Evolutionary conservation across 2,888 invertebrate species (phyloP), one percentile per base, ranked within the genome.

Genomic region (Zygogramma bicolorata): DNA sequence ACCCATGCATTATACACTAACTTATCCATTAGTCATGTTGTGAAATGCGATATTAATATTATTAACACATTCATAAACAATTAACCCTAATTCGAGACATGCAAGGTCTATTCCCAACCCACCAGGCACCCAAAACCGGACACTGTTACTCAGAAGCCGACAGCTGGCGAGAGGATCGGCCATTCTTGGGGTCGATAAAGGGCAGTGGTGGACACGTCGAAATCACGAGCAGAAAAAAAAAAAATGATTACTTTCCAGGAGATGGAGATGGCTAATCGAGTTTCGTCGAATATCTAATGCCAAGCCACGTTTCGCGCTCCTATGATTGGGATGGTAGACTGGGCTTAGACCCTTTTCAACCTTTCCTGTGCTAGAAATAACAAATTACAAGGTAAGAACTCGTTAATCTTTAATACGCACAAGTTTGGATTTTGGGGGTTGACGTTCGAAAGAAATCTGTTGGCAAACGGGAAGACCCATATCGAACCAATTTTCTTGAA

Each of bases 151-250:
- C 80, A 78, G 79, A 71, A 73, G 73, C 71, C 71, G 80, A 81
- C 83, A 82, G 80, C 81, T 82, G 83, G 80, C 81, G 81, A 83
- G 83, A 84, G 81, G 81, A 77, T 80, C 80, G 80, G 79, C 81
- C 81, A 81, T 83, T 82, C 81, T 80, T 77, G 79, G 75, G 79
- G 80, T 83, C 81, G 83, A 84, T 84, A 81, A 77, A 76, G 77
- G 79, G 81, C 83, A 59, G 20, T 27, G 53, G 25, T 53, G 53
- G 25, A 27, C n/a, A 7, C 10, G 8, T 13, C 5, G 42, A 15
- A 15, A 42, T n/a, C 4, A 18, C 42, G 1, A 18, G 0, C 10
- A 13, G 38, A 38, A 3, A 8, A 13, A 10, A 38, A 13, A 10
- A 4, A 38, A 4, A 13, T 10, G n/a, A n/a, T 38, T 38, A 13